Conservation (phyloP, 2,113 vertebrate genomes). For the Pangasianodon hypophthalmus region DNA sequence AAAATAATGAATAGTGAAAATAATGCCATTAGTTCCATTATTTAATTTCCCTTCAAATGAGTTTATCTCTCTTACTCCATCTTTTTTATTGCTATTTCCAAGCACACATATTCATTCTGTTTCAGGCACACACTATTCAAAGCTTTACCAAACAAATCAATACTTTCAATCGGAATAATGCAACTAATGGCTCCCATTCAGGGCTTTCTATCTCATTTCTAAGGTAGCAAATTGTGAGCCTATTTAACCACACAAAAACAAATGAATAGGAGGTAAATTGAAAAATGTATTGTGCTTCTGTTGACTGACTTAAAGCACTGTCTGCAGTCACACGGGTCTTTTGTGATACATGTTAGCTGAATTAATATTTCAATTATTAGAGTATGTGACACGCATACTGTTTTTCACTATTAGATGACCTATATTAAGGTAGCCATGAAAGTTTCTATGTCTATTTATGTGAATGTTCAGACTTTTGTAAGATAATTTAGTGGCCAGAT, state of each 20-base stretch:
- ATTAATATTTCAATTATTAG: slow-evolving; percentile 31
- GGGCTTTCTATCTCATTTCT: slow-evolving; percentile 45
- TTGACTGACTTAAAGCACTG: slow-evolving; percentile 22
- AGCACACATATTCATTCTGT: slow-evolving; percentile 34
- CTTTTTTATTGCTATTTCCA: not conserved
- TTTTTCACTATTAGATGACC: not conserved
- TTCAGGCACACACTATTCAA: slow-evolving; percentile 36
- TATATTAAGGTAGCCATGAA: not conserved
- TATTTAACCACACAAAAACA: slow-evolving; percentile 50
- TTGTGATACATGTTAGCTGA: slow-evolving; percentile 28
- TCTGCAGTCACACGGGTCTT: slow-evolving; percentile 23
- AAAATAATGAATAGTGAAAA: slow-evolving; percentile 9
- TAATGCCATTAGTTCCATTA: slow-evolving; percentile 25
- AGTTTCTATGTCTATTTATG: not conserved
- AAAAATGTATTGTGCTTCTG: slow-evolving; percentile 48
- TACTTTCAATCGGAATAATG: slow-evolving; percentile 54
- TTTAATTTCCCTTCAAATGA: slow-evolving; percentile 32
- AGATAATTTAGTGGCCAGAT: not conserved
- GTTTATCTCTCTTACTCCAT: slow-evolving; percentile 23
- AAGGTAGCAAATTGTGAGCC: slow-evolving; percentile 29
- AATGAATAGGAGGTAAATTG: slow-evolving; percentile 46
- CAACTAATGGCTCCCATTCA: slow-evolving; percentile 50
- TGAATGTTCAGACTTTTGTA: not conserved
- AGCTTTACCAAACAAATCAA: slow-evolving; percentile 56
- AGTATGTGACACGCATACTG: not conserved